Base-by-base conservation (phyloP, 2,888 invertebrate genomes). In the Macrosoma leucophasiata region DNA sequence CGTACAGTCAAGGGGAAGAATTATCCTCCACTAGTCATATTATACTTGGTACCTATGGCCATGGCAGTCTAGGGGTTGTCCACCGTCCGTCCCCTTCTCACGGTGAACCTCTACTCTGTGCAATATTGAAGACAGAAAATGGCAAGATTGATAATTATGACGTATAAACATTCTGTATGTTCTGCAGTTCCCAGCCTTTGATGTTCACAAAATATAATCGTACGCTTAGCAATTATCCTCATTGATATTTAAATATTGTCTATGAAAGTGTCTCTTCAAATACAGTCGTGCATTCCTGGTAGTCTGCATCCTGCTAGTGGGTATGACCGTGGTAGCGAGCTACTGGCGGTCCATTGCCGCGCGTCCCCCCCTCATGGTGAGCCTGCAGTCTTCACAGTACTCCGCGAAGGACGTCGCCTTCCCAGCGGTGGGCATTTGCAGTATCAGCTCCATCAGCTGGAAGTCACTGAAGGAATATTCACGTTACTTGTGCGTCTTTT, bases 381-480 rank as follows among this genome's bases (percentile, higher is more conserved):
- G 61, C 9, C 46, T 65, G 13, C 62, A 66, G 33, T 51, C 55
- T 8, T 40, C 55, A 7, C 57, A 57, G 43, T 76, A 75, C 59
- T 70, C 81, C n/a, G 61, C 85, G 13, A 54, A 64, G 33, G 58
- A 75, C 25, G 61, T 88, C 8, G 67, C 77, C 43, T 89, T 89
- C 74, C 89, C 90, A 6, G 88, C 78, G 1, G 70, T 89, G 21
- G 86, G 86, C 3, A 71, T 90, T 43, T 90, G 89, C 60, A 76
- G 81, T 36, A 70, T 81, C 44, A 87, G 87, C 62, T 71, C 85
- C 44, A 70, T 87, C 36, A 85, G 82, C 47, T 55, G 50, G 13
- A 42, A 28, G 1, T 58, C 57, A 9, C 67, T 73, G 1, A 23
- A 46, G 1, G 27, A 52, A 3, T 63, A 77, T 15, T 67, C 77